phyloP scores from a whole-genome alignment of 2,888 invertebrate genomes.

The Pseudanteris insignis region DNA sequence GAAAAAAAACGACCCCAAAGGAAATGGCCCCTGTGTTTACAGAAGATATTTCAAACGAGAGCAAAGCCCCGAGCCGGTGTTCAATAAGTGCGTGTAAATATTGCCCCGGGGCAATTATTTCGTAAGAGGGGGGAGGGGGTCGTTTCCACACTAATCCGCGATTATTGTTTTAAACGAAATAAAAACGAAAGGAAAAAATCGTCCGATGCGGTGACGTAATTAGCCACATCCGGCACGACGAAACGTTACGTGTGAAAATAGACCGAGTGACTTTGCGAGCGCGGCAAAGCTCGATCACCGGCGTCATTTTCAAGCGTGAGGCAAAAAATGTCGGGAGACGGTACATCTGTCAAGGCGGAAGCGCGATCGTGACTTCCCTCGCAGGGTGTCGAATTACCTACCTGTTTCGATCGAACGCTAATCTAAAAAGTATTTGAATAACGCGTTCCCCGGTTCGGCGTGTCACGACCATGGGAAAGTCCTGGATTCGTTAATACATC shows the following conservation, averaged over 20 bases:
- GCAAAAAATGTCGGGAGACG: conserved; percentile 43
- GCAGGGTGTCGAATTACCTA: conserved; percentile 47
- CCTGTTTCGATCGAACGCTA: conserved; percentile 19
- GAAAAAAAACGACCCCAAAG: not conserved
- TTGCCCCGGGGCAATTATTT: conserved; percentile 55
- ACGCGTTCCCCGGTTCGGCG: too few species aligned
- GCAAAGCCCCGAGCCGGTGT: conserved; percentile 46
- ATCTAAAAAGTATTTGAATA: too few species aligned
- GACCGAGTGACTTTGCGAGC: conserved; percentile 9
- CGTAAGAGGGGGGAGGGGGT: too few species aligned
- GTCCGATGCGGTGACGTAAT: conserved; percentile 13
- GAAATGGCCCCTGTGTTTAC: conserved; percentile 48
- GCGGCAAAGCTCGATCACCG: conserved; percentile 3
- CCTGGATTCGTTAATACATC: too few species aligned
- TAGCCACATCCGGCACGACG: conserved; percentile 20
- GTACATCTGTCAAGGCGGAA: conserved; percentile 65
- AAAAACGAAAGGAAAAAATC: too few species aligned
- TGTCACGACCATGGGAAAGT: too few species aligned
- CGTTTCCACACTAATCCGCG: too few species aligned
- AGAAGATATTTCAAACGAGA: conserved; percentile 58
- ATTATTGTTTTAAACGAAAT: conserved; percentile 20
- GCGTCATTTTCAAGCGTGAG: conserved; percentile 1
- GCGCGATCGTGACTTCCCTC: conserved; percentile 52
- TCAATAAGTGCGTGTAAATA: conserved; percentile 53
- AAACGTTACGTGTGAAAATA: conserved; percentile 27